phyloP scores from a whole-genome alignment of 2,888 invertebrate species.

The Onchidella celtica region DNA sequence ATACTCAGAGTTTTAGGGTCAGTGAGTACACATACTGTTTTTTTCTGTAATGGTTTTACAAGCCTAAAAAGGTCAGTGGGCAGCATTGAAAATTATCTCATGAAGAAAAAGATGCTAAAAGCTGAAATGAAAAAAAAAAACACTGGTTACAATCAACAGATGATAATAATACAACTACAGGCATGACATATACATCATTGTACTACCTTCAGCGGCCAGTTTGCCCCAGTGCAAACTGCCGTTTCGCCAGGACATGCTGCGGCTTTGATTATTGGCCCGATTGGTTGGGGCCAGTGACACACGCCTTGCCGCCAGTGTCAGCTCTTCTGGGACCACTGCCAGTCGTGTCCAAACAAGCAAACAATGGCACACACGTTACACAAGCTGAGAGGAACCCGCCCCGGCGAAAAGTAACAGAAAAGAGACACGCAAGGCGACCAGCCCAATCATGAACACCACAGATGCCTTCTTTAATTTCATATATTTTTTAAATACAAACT shows the following conservation, averaged over 20 bases:
- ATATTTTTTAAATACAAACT: not conserved
- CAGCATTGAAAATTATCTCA: no score
- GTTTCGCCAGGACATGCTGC: constrained; percentile 79
- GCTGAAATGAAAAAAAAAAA: constrained; percentile 37
- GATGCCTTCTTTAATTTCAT: constrained; percentile 12
- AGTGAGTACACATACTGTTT: no score
- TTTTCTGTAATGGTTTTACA: no score
- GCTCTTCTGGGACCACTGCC: constrained; percentile 72
- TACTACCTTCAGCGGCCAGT: constrained; percentile 73
- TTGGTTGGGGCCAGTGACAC: constrained; percentile 79
- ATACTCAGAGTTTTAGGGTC: no score
- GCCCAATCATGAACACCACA: constrained; percentile 40
- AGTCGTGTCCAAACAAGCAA: constrained; percentile 63
- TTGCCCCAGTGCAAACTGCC: constrained; percentile 78
- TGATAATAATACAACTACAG: constrained; percentile 24
- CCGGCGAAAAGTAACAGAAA: constrained; percentile 43
- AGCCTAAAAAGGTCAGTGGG: no score
- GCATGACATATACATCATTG: constrained; percentile 32
- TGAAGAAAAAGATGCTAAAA: no score
- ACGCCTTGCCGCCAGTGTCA: constrained; percentile 78
- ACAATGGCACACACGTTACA: constrained; percentile 55
- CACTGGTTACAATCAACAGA: constrained; percentile 1
- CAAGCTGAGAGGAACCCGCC: constrained; percentile 50
- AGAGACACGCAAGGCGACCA: constrained; percentile 27
- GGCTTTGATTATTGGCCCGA: constrained; percentile 77